phyloP scores from a whole-genome alignment of 2,113 vertebrate genomes.

The Tupaia chinensis region DNA sequence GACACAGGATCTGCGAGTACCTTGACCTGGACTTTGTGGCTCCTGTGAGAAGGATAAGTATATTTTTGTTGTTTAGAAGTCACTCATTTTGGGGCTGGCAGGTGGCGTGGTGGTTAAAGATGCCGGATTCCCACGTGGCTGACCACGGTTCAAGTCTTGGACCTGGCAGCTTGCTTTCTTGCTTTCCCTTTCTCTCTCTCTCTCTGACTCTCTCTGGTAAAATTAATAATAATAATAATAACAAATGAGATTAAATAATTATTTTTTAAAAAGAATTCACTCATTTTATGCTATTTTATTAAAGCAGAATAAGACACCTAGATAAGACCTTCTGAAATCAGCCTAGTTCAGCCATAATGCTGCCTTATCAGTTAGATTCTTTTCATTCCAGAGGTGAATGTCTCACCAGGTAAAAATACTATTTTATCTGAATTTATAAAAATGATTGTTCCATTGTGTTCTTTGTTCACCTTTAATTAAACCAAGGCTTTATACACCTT shows the following conservation, averaged over 20 bases:
- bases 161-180: too few species aligned
- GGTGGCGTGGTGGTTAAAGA: too few species aligned
- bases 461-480: constrained; percentile 22
- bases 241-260: too few species aligned
- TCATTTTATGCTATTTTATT: background rate
- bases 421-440: background rate
- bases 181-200: too few species aligned
- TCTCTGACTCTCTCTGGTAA: too few species aligned
- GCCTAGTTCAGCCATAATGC: background rate
- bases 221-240: too few species aligned
- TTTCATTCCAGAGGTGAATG: background rate
- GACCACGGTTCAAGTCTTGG: too few species aligned
- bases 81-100: background rate
- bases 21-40: background rate
- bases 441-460: background rate
- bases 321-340: background rate
- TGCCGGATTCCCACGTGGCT: too few species aligned
- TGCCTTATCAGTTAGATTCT: background rate
- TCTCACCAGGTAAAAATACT: background rate
- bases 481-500: background rate
- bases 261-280: background rate
- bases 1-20: background rate
- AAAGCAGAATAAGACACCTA: background rate
- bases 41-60: background rate
- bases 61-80: background rate